Base-by-base conservation (phyloP, 2,888 invertebrate genomes). In the Celastrina argiolus region DNA sequence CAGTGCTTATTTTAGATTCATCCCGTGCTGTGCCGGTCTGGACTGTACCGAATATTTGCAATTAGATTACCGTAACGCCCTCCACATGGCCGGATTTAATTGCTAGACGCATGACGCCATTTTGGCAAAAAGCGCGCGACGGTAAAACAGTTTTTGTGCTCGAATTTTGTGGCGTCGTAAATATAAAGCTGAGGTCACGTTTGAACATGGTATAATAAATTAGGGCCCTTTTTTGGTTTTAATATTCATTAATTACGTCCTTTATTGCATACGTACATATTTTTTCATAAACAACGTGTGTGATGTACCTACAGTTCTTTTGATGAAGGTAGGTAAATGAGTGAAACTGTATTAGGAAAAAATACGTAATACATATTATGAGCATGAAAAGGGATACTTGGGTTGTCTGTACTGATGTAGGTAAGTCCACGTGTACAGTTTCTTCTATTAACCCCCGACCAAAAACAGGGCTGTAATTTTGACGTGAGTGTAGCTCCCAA, bases 31-130 rank as follows among this genome's bases (percentile, higher is more conserved):
- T 18, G 56, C 56, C 31, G 0, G 61, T 61, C 61, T 12, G 39
- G 12, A 36, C 36, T 59, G 59, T 61, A 61, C 61, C 61, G 61
- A 61, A 61, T 61, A 61, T 36, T 61, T 61, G 61, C 61, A 61
- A 61, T 61, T 61, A 61, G 39, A 61, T 61, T 61, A 61, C 61
- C 2, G 7, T 36, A 18, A 36, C 39, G 18, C 22, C 5, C 61
- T 22, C 61, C 16, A 58, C 31, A n/a, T 56, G 56, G 59, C 16
- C 31, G 61, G 18, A 16, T 18, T 59, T 16, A 59, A 59, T 36
- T 59, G 34, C 59, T 36, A 18, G 34, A 39, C 61, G 34, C 7
- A 51, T 51, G 18, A 22, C 22, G 61, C 34, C 36, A 18, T 10
- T 59, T 16, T 34, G 5, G 36, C 36, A 61, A 61, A 61, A 61